Evolutionary conservation across 2,797 vertebrate species (phyloP).

Genomic region (Oceanodroma leucorhoa): DNA sequence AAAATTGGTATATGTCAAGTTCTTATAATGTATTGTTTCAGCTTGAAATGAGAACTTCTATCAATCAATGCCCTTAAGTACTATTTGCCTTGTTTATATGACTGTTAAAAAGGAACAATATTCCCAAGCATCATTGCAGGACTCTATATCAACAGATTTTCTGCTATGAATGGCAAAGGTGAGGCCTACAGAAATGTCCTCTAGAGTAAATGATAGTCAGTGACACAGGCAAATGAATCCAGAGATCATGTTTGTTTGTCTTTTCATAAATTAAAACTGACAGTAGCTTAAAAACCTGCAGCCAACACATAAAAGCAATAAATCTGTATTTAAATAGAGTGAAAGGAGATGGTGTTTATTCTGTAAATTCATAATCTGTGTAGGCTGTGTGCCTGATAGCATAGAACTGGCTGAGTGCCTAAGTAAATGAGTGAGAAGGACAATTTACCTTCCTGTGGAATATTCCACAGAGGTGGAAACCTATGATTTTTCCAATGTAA

Average conservation of each 20-base stretch:
- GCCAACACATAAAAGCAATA: neutral
- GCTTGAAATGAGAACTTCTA: neutral
- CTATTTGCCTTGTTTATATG: neutral
- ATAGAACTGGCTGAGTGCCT: neutral
- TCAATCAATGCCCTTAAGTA: neutral
- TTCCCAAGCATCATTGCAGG: neutral
- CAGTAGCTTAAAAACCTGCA: neutral
- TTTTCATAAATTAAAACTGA: slow-evolving; percentile 1
- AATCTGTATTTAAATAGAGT: neutral
- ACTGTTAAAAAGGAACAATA: neutral
- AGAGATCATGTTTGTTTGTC: neutral
- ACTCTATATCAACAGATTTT: neutral
- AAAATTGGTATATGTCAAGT: neutral
- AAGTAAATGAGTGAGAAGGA: neutral
- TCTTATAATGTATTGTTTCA: neutral
- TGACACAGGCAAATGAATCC: neutral
- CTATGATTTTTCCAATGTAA: neutral
- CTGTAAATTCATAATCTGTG: neutral
- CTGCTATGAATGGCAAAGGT: neutral
- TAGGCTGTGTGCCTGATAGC: neutral
- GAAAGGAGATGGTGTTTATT: neutral
- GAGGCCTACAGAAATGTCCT: neutral
- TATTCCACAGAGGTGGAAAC: neutral
- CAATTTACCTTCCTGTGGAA: neutral
- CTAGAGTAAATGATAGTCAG: neutral